Evolutionary conservation across 2,113 vertebrate genomes (phyloP).

Genomic region (Colius striatus): DNA sequence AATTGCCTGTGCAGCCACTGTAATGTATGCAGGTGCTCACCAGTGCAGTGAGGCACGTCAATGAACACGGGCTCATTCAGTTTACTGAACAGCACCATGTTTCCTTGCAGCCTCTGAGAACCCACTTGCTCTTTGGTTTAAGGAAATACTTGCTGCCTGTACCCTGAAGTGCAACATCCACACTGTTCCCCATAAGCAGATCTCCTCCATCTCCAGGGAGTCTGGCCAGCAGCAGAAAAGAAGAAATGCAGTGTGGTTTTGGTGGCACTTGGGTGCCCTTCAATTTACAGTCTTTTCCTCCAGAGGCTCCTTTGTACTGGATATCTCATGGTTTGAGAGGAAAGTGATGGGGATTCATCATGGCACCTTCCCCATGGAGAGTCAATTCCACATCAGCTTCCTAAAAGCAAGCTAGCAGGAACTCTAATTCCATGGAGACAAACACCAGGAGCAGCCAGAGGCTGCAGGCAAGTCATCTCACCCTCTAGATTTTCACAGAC

Average conservation of each 20-base stretch:
- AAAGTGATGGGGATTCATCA: background rate
- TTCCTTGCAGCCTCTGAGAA: background rate
- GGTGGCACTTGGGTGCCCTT: background rate
- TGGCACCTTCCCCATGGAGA: background rate
- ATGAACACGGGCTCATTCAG: background rate
- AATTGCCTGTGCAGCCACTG: constrained; percentile 6
- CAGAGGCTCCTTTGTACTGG: background rate
- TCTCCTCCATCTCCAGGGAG: background rate
- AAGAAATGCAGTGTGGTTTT: background rate
- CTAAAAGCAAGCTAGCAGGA: background rate
- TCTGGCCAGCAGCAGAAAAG: background rate
- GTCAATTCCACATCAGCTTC: background rate
- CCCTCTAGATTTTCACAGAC: background rate
- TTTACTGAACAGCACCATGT: background rate
- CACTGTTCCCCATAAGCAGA: background rate
- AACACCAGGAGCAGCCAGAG: background rate
- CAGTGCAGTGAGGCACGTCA: background rate
- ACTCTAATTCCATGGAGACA: background rate
- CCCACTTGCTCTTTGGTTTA: background rate
- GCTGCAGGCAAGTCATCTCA: background rate
- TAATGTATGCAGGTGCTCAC: background rate
- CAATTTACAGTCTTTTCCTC: background rate
- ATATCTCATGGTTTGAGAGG: background rate
- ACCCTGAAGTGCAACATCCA: background rate
- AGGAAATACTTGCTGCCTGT: background rate